phyloP scores from a whole-genome alignment of 2,113 vertebrate species.

The Sinocyclocheilus anshuiensis region DNA sequence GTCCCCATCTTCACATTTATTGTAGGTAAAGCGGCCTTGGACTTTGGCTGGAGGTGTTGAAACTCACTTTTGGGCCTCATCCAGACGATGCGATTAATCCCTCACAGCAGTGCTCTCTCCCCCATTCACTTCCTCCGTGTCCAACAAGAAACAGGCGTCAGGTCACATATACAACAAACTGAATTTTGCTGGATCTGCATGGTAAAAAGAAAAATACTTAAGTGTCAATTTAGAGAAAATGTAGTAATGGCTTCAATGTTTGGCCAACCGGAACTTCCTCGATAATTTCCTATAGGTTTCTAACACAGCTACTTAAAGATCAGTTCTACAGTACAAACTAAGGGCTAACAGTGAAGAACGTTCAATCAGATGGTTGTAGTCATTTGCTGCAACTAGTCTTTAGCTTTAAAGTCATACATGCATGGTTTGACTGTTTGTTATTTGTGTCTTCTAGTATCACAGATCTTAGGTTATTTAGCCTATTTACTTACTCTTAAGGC shows the following conservation, averaged over 20 bases:
- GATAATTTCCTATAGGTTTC: neutral
- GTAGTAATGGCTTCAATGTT: neutral
- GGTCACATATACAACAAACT: neutral
- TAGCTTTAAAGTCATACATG: neutral
- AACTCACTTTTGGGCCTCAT: slow-evolving; percentile 49
- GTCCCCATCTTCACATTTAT: neutral
- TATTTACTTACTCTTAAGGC: neutral
- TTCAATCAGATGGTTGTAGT: neutral
- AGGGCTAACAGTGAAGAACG: neutral
- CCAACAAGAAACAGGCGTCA: neutral
- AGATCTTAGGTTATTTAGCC: neutral
- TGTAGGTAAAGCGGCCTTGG: slow-evolving; percentile 29
- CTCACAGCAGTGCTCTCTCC: slow-evolving; percentile 44
- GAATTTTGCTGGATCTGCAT: neutral
- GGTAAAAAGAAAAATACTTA: neutral
- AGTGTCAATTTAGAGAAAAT: neutral
- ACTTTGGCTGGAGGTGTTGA: slow-evolving; percentile 41
- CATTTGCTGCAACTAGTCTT: neutral
- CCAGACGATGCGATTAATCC: slow-evolving; percentile 55
- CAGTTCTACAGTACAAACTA: neutral
- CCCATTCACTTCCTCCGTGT: slow-evolving; percentile 11
- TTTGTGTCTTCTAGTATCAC: neutral
- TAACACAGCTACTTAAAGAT: neutral
- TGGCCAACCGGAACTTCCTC: neutral
- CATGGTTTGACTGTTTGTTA: neutral